phyloP scores from a whole-genome alignment of 92 coral and sea anemone genomes.

The Palythoa heliodiscus region DNA sequence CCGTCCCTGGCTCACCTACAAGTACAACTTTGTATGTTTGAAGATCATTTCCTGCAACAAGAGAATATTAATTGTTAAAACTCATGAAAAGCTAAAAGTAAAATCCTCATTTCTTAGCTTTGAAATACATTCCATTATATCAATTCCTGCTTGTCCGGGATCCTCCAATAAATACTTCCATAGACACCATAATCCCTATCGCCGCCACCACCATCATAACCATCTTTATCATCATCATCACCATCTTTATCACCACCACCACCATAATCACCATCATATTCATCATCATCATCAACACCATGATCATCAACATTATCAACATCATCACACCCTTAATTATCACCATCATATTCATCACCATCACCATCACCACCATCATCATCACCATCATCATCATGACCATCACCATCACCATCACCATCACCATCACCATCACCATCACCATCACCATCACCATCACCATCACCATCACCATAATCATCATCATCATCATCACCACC shows the following conservation, averaged over 20 bases:
- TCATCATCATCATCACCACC: background rate
- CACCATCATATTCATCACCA: background rate
- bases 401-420: background rate
- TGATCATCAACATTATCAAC: background rate
- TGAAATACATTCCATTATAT: background rate
- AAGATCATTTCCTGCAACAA: constrained; percentile 11
- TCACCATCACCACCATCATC: background rate
- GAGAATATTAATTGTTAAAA: background rate
- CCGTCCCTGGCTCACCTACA: constrained; percentile 71
- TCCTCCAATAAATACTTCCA: too few relatives aligned
- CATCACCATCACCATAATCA: too few relatives aligned
- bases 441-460: background rate
- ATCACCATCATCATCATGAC: background rate
- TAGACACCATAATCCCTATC: too few relatives aligned
- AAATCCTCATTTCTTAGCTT: background rate
- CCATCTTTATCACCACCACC: too few relatives aligned
- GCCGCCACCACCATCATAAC: too few relatives aligned
- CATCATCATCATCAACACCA: too few relatives aligned
- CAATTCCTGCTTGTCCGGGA: too few relatives aligned
- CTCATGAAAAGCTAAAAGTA: background rate
- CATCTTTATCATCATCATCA: too few relatives aligned
- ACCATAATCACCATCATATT: too few relatives aligned
- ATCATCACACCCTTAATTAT: background rate
- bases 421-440: background rate
- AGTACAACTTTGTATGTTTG: constrained; percentile 61